Percentiles rank a stretch among this genome's conserved stretches.
phyloP scores from a whole-genome alignment of 2,888 invertebrate genomes.

The Dorcus parallelipipedus region DNA sequence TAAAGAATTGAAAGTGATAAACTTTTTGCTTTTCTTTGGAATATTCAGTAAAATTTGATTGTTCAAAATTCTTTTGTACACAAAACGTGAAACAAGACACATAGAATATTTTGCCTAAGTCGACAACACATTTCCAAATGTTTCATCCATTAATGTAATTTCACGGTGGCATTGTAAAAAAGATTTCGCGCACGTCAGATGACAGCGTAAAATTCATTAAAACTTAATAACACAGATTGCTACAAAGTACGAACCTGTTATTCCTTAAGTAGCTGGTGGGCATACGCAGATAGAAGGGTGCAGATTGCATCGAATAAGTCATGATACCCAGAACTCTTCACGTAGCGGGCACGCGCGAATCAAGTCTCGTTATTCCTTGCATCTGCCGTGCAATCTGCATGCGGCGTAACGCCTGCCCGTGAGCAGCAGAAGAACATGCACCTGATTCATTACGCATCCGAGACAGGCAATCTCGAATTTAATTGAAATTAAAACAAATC shows the following conservation, averaged over 20 bases:
- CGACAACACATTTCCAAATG: too few species aligned
- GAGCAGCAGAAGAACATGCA: not conserved
- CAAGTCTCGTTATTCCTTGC: not conserved
- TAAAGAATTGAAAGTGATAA: too few species aligned
- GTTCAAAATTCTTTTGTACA: too few species aligned
- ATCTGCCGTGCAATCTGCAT: not conserved
- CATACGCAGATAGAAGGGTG: conserved; percentile 1
- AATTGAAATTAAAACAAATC: conserved; percentile 2
- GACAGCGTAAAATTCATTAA: conserved; percentile 1
- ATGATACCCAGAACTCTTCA: not conserved
- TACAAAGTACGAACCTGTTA: not conserved
- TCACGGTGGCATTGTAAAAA: too few species aligned
- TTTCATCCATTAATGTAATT: too few species aligned
- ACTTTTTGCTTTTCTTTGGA: too few species aligned
- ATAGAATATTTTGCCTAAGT: too few species aligned
- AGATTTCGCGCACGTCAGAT: not conserved
- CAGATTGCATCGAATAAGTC: conserved; percentile 1
- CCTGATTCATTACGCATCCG: not conserved
- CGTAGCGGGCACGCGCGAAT: not conserved
- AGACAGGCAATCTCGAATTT: not conserved
- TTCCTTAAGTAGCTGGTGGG: not conserved
- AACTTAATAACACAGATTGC: conserved; percentile 1
- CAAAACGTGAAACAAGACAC: too few species aligned
- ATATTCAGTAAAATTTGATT: too few species aligned
- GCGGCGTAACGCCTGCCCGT: not conserved